Base-by-base conservation (phyloP, 1,140 invertebrate genomes). In the Diorhabda carinulata region DNA sequence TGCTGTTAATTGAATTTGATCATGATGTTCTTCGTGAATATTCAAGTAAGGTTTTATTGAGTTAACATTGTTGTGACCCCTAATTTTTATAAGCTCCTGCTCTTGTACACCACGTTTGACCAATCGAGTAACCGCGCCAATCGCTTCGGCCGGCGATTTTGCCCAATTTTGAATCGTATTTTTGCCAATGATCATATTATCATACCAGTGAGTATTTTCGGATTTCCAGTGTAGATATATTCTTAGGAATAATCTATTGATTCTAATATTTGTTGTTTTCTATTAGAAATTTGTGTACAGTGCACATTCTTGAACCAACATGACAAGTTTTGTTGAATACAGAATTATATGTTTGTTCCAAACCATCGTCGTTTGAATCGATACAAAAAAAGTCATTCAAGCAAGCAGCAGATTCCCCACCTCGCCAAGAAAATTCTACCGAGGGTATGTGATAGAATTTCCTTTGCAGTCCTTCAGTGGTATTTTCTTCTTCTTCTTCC, bases 51-150 rank as follows among this genome's bases (percentile, higher is more conserved):
- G n/a, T 61, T 40, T 61, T 5, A 61, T 40, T 25, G 40, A 59
- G 58, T 59, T 59, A 25, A 25, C 25, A 25, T 25, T 25, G 58
- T 2, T 59, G 43, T 61, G 9, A 42, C 60, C 4, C 9, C 10
- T 61, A 61, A 61, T 61, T 4, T 61, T 61, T 61, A 61, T 61
- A 40, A 61, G 60, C 41, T 41, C 4, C 2, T 61, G 60, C 60
- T 61, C 43, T 42, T 61, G 60, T 4, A 61, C 60, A 25, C n/a
- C n/a, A 61, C 41, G 10, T 42, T 61, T 25, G 10, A 41, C 3
- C 4, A 40, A 25, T 61, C 10, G 41, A 61, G 4, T 61, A 41
- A 61, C 4, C 2, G 60, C 40, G n/a, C 9, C 60, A 61, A 61
- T 42, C 41, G 60, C 60, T 43, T 10, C 60, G 5, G 40, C 4